Evolutionary conservation across 2,113 vertebrate genomes (phyloP).

Genomic region (Takifugu flavidus): DNA sequence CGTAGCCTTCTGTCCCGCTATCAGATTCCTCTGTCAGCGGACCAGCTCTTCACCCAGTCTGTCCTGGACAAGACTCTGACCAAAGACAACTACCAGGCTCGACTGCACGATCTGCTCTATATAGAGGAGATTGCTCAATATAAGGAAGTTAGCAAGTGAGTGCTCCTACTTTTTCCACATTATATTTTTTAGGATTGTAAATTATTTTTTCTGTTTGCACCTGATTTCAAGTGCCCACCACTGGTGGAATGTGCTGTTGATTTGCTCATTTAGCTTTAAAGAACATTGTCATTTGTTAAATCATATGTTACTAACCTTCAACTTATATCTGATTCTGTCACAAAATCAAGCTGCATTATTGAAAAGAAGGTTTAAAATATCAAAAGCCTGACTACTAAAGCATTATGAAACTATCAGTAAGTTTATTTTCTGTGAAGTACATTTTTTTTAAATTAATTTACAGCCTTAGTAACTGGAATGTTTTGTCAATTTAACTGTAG

Average conservation of each 20-base stretch:
- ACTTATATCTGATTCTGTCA: too few species aligned
- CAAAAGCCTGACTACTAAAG: too few species aligned
- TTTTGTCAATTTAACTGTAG: not conserved
- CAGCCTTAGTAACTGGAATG: too few species aligned
- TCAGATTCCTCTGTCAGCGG: constrained; percentile 97
- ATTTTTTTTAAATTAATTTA: too few species aligned
- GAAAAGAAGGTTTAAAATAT: not conserved
- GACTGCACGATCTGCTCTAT: constrained; percentile 96
- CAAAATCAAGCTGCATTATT: not conserved
- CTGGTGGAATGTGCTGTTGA: too few species aligned
- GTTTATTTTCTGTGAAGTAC: too few species aligned
- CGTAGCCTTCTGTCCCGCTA: constrained; percentile 93
- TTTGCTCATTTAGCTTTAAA: too few species aligned
- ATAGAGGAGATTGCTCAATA: constrained; percentile 99
- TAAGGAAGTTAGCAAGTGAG: constrained; percentile 99
- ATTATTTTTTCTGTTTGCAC: too few species aligned
- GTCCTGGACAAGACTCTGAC: constrained; percentile 96
- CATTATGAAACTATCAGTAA: too few species aligned
- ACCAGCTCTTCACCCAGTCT: constrained; percentile 98
- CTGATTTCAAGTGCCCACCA: too few species aligned
- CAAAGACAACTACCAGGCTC: constrained; percentile 93
- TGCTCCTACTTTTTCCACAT: constrained; percentile 2
- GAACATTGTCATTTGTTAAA: too few species aligned
- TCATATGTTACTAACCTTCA: too few species aligned
- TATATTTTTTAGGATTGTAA: not conserved